phyloP scores from a whole-genome alignment of 2,888 invertebrate species.

The Hedya salicella region DNA sequence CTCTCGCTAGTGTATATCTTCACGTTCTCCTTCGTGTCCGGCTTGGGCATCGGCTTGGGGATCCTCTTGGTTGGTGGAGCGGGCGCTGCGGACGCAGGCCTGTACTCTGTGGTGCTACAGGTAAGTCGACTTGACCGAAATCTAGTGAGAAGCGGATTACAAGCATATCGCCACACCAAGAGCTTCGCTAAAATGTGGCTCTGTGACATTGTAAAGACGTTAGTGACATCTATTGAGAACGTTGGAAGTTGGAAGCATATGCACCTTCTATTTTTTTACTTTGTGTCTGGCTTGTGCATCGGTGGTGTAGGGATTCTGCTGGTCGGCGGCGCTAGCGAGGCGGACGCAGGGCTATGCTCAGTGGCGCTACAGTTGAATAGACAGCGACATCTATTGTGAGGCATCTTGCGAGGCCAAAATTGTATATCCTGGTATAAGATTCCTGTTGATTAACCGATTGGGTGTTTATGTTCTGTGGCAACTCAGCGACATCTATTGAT shows the following conservation, averaged over 20 bases:
- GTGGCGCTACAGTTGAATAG: slow-evolving; percentile 1
- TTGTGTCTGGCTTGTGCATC: slow-evolving; percentile 92
- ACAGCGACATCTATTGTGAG: not conserved
- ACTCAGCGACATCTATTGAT: too few species aligned
- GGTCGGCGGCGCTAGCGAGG: slow-evolving; percentile 82
- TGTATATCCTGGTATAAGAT: too few species aligned
- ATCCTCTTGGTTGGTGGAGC: slow-evolving; percentile 87
- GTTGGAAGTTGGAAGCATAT: too few species aligned
- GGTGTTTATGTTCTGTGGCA: too few species aligned
- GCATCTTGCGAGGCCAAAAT: not conserved
- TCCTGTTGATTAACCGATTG: too few species aligned
- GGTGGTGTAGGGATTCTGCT: slow-evolving; percentile 90
- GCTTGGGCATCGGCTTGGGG: slow-evolving; percentile 91
- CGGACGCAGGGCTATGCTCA: slow-evolving; percentile 2
- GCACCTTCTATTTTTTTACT: slow-evolving; percentile 88
- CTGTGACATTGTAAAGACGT: too few species aligned
- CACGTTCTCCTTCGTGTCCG: slow-evolving; percentile 92
- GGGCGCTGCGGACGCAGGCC: slow-evolving; percentile 84
- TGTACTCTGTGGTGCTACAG: slow-evolving; percentile 89
- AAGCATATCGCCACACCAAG: too few species aligned
- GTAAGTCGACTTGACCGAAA: slow-evolving; percentile 68
- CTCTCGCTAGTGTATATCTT: slow-evolving; percentile 89
- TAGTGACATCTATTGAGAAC: too few species aligned
- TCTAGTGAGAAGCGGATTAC: too few species aligned
- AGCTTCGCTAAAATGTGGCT: too few species aligned